A percentile compares a stretch with the other conserved stretches of the same genome.
phyloP scores from a whole-genome alignment of 2,888 invertebrate species.

The Drosophila longiperda region DNA sequence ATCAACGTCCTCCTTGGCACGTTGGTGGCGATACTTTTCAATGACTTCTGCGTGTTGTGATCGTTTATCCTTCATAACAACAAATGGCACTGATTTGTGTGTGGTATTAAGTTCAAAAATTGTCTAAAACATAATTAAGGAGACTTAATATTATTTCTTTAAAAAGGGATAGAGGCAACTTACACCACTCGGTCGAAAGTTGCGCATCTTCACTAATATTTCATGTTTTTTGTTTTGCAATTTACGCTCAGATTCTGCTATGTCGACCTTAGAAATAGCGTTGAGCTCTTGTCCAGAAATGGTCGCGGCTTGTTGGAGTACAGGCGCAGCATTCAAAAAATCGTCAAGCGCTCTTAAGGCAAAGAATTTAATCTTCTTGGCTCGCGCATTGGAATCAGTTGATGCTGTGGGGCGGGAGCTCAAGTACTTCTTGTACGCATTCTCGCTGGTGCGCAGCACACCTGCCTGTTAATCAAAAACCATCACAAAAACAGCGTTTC shows the following conservation, averaged over 20 bases:
- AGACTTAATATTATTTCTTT: not conserved
- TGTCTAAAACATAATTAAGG: constrained; percentile 85
- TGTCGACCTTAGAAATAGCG: constrained; percentile 86
- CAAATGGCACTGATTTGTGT: constrained; percentile 90
- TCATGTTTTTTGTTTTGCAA: constrained; percentile 82
- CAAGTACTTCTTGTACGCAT: constrained; percentile 96
- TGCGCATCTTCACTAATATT: constrained; percentile 82
- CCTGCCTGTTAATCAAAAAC: constrained; percentile 85
- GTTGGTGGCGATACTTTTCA: constrained; percentile 84
- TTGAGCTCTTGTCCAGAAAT: constrained; percentile 76
- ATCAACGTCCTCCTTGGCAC: constrained; percentile 79
- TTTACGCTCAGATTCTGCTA: constrained; percentile 76
- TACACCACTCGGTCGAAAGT: constrained; percentile 83
- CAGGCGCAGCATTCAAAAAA: constrained; percentile 77
- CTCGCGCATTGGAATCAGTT: constrained; percentile 93
- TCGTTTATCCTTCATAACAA: constrained; percentile 95
- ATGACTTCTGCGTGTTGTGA: constrained; percentile 88
- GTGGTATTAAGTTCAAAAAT: constrained; percentile 96
- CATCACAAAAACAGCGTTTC: not conserved
- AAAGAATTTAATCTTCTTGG: constrained; percentile 91
- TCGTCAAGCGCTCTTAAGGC: constrained; percentile 85
- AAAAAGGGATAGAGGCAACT: constrained; percentile 27
- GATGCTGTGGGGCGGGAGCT: constrained; percentile 95
- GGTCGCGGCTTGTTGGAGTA: constrained; percentile 85
- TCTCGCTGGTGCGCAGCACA: constrained; percentile 90